Evolutionary conservation across 2,888 invertebrate genomes (phyloP), one percentile per base, ranked within the genome.

Genomic region (Leucozona laternaria): DNA sequence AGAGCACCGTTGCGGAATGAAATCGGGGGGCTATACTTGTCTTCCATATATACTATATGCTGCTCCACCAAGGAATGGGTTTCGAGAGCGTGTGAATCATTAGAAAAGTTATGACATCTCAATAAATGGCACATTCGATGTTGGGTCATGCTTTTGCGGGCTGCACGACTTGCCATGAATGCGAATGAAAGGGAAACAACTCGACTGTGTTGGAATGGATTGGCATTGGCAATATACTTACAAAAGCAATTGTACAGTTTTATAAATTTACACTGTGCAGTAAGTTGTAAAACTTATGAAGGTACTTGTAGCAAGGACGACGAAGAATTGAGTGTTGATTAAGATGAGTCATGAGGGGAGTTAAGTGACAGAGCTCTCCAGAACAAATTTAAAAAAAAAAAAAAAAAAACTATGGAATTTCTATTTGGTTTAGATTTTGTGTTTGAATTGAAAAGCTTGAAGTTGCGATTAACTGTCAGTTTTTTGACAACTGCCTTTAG

Each of bases 101-200:
- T 86, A 86, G 82, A 82, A 86, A 86, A 86, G 86, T 86, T 86
- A 86, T 82, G 86, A 86, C 86, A 86, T 86, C 86, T 86, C 82
- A 86, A 86, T 86, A 86, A 86, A 86, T 86, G 82, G 82, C 82
- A 75, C 82, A 86, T 78, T 86, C 82, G 78, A 79, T 82, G 86
- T 70, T 82, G 82, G 81, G 86, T 82, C 82, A 82, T 82, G 86
- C 70, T 68, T 72, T 66, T 66, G 48, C 13, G 15, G 45, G 43
- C 64, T 40, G 79, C 73, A 55, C 55, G 79, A 43, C 66, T 66
- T 66, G 34, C 50, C 11, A 45, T 45, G 17, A 62, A 43, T 70
- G 43, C 20, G 64, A 64, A 55, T 22, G 64, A 84, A 70, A 55
- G 34, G 13, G 60, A 72, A 31, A 60, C 45, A 64, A 45, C 58